Evolutionary conservation across 1,140 invertebrate species (phyloP), one percentile per base, ranked within the genome.

Genomic region (Drosophila biarmipes): DNA sequence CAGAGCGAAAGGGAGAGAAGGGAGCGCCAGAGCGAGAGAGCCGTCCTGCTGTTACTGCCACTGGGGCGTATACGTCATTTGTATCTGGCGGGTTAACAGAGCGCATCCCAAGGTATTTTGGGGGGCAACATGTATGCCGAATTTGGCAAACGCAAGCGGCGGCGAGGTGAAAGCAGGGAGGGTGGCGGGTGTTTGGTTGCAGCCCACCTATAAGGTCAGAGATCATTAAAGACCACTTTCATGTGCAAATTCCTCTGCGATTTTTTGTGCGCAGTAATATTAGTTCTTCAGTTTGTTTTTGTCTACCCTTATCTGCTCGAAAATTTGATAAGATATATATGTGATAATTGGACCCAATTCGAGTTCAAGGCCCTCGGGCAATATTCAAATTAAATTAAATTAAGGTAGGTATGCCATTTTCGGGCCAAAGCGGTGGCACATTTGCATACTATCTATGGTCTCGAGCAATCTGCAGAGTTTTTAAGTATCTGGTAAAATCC

Each of bases 281-380:
- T 49, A 45, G 42, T 43, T 21, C 3, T 43, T 15, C 24, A 35
- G n/a, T 54, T 67, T 49, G 53, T 63, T 66, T 69, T 49, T 66
- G 68, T 86, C 77, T 71, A 55, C 73, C 61, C 58, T 79, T 74
- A 34, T 86, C 63, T 78, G 45, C 43, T 40, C 29, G 45, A 42
- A 63, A 72, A 69, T 59, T 63, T 87, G 84, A 89, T 87, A 84
- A 62, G 67, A 77, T 69, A 76, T n/a, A 43, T 15, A 11, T 24
- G 35, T 35, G 67, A 59, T 73, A 80, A 89, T 73, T 80, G 76
- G 48, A 73, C 37, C 64, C 72, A 89, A 87, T 89, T 80, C 51
- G 78, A 59, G 84, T 87, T 87, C 84, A 87, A 89, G 84, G 84
- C 55, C 63, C 49, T 42, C 51, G 57, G 38, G 35, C 61, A 62